Evolutionary conservation across 2,888 invertebrate genomes (phyloP), one percentile per base, ranked within the genome.

Genomic region (Ophion obscuratus): DNA sequence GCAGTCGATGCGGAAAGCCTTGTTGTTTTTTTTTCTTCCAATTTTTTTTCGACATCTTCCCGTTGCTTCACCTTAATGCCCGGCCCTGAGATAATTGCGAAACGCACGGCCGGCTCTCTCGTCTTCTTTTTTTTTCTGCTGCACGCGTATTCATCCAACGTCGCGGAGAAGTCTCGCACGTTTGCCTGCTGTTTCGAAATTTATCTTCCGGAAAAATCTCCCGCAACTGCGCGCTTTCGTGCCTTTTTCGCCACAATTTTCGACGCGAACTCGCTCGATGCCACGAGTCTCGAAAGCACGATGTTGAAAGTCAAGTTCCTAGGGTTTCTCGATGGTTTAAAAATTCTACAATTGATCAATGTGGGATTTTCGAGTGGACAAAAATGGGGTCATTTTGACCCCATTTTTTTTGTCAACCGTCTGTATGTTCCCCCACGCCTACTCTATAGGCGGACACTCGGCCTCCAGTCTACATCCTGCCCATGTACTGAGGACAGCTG

Each of bases 101-200:
- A 74, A 83, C 47, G 78, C 86, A 83, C 86, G 86, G 78, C 81
- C 75, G 27, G 31, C 47, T 64, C 62, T 77, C 40, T 59, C 40
- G 6, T 27, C 68, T 68, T 27, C 68, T 68, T 31, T 31, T 31
- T 31, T 57, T 44, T 64, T 76, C 44, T 20, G 14, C 27, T 53
- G 44, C 77, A 61, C 17, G 24, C 71, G 57, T 81, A 70, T 71
- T 75, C 75, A 76, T 73, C 71, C 61, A 80, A 75, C 75, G 27
- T 62, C 27, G 79, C 75, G 53, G 57, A 17, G 40, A 79, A 64
- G 14, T 70, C 61, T 47, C 47, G 47, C 80, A 68, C 83, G 86
- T 81, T 83, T 70, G 77, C 86, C 86, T 83, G 86, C 86, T 86
- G 86, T 86, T 67, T 77, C 83, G 44, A 81, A 80, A 86, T 67